phyloP scores from a whole-genome alignment of 2,797 vertebrate species.

The Cyprinodon diabolis region DNA sequence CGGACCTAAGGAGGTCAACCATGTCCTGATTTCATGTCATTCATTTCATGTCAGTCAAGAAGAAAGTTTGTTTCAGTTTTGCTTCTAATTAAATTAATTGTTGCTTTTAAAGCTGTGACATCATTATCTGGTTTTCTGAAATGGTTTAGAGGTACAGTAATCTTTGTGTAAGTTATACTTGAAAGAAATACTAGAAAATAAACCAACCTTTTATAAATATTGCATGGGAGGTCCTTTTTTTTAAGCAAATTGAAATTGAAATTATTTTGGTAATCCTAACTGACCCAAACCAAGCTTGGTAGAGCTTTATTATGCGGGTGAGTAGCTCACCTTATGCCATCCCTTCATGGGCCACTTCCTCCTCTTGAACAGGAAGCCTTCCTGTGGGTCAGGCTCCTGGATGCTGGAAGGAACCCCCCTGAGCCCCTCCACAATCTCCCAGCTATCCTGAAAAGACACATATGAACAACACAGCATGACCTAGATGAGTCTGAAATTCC shows the following conservation, averaged over 20 bases:
- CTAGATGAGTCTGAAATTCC: background rate
- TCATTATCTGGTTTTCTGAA: background rate
- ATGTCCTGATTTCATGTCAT: too few relatives aligned
- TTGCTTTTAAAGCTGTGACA: too few relatives aligned
- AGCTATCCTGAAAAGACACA: constrained; percentile 86
- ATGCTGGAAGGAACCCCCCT: constrained; percentile 84
- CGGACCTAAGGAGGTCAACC: background rate
- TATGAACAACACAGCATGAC: constrained; percentile 7
- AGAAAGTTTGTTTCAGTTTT: background rate
- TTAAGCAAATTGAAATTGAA: background rate
- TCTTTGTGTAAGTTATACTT: background rate
- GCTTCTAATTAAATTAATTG: background rate
- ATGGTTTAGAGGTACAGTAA: background rate
- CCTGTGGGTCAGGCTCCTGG: constrained; percentile 88
- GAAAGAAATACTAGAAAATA: background rate
- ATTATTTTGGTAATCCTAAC: too few relatives aligned
- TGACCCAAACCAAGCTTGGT: background rate
- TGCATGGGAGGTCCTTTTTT: too few relatives aligned
- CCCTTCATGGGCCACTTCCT: constrained; percentile 99
- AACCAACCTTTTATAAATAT: background rate
- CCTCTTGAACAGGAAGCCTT: constrained; percentile 94
- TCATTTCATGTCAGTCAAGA: background rate
- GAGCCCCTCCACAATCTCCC: constrained; percentile 95
- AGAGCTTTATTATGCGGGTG: background rate
- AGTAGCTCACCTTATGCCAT: constrained; percentile 93